Evolutionary conservation across 2,888 invertebrate genomes (phyloP), one percentile per base, ranked within the genome.

Genomic region (Lasioglossum oenotherae): DNA sequence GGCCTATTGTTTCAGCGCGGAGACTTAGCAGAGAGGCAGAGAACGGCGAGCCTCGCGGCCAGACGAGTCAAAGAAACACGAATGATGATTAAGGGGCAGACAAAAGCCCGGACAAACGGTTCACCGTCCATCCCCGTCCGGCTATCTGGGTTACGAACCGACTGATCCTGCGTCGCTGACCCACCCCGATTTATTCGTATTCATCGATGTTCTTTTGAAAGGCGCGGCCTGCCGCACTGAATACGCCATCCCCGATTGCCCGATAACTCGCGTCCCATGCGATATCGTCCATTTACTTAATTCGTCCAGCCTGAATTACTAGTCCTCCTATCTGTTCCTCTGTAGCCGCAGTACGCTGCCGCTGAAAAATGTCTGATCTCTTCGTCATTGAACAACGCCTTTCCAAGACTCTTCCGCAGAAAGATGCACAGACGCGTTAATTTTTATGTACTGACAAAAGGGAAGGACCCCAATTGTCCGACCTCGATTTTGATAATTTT

Each of bases 21-120:
- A 77, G 67, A 82, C 74, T 82, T 83, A 53, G 67, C 72, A 72
- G 76, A 72, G 76, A 53, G 78, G n/a, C 57, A n/a, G 35, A 23
- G 35, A 69, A 23, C 69, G 41, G 74, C 73, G 71, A 80, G 78
- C 80, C 84, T 44, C 73, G 74, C 53, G 74, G 81, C 60, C 38
- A 69, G 75, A 72, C 69, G 76, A 87, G 78, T 84, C 74, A 74
- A 80, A 82, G 86, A 85, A 82, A 86, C 80, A 81, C 74, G 81
- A 75, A 81, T 44, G 80, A 85, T 89, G 91, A 90, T 91, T 91
- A 91, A 87, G 91, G 69, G 74, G 14, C 57, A 76, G 76, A 91
- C 87, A 87, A 91, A 71, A 89, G 82, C 64, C 44, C 74, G 77
- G 23, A 75, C 60, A 77, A 82, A 89, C 69, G 78, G 23, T 79